A percentile compares a stretch with the other conserved stretches of the same genome.
Conservation (phyloP, 92 coral and sea anemone species). For the Porites divaricata region DNA sequence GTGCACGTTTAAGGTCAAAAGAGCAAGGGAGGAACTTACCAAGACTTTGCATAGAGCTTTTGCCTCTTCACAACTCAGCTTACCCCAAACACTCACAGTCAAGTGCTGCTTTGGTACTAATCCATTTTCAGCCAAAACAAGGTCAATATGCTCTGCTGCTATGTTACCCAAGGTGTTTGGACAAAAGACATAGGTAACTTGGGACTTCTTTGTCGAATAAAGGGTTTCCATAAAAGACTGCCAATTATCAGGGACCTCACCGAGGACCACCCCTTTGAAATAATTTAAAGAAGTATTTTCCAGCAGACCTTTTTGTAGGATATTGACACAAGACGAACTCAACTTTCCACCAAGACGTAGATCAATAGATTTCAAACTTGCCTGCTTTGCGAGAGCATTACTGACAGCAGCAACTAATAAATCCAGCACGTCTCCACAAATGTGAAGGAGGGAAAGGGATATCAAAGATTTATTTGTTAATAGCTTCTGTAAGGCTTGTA, state of each 20-base stretch:
- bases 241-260: slow-evolving; percentile 15
- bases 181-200: not conserved
- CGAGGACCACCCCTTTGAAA: not conserved
- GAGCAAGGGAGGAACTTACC: not conserved
- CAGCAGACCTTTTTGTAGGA: not conserved
- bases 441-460: not conserved
- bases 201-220: not conserved
- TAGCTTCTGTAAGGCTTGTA: not conserved
- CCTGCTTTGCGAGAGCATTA: not conserved
- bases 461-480: not conserved
- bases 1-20: too few species aligned
- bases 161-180: slow-evolving; percentile 6
- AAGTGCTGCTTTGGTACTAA: not conserved
- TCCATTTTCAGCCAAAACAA: not conserved
- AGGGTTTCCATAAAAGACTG: not conserved
- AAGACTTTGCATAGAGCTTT: not conserved
- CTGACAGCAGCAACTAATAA: not conserved
- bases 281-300: not conserved
- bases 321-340: not conserved
- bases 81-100: slow-evolving; percentile 11
- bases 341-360: slow-evolving; percentile 1
- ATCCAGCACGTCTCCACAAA: not conserved
- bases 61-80: not conserved
- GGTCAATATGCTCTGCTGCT: not conserved
- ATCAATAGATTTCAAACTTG: not conserved